A percentile compares a stretch with the other conserved stretches of the same genome.
Evolutionary conservation across 1,140 invertebrate species (phyloP).

Genomic region (Caerostris extrusa): DNA sequence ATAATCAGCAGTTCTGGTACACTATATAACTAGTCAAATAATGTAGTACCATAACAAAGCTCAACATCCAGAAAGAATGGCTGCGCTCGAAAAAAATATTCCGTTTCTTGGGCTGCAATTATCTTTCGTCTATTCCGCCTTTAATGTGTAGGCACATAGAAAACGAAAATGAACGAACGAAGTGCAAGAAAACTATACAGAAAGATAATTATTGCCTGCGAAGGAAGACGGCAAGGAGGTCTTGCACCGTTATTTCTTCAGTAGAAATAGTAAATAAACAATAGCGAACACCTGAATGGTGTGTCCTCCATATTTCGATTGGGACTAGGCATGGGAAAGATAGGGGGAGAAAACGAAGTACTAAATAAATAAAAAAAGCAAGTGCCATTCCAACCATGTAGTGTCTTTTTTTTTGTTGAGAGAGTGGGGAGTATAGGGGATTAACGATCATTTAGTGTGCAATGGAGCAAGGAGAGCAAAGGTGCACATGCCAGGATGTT

Average conservation of each 20-base stretch:
- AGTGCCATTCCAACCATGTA: not conserved
- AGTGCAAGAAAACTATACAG: not conserved
- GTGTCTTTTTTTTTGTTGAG: constrained; percentile 18
- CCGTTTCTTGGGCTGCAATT: not conserved
- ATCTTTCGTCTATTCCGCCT: not conserved
- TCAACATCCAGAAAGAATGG: not conserved
- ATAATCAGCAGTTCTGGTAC: not conserved
- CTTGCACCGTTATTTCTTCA: not conserved
- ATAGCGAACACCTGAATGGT: not conserved
- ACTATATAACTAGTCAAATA: not conserved
- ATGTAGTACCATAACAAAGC: no score
- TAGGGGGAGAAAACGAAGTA: not conserved
- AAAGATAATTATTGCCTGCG: not conserved
- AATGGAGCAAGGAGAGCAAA: constrained; percentile 33
- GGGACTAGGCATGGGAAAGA: not conserved
- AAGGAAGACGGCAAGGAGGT: not conserved
- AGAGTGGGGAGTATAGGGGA: not conserved
- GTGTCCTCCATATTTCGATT: not conserved
- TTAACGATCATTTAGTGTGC: constrained; percentile 55
- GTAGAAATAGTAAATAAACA: not conserved
- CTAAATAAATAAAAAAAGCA: not conserved
- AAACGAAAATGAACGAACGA: not conserved
- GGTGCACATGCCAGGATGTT: not conserved
- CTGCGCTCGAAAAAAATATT: not conserved
- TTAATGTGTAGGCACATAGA: not conserved